Conservation (phyloP, 2,888 invertebrate species). For the Aleiodes testaceus region DNA sequence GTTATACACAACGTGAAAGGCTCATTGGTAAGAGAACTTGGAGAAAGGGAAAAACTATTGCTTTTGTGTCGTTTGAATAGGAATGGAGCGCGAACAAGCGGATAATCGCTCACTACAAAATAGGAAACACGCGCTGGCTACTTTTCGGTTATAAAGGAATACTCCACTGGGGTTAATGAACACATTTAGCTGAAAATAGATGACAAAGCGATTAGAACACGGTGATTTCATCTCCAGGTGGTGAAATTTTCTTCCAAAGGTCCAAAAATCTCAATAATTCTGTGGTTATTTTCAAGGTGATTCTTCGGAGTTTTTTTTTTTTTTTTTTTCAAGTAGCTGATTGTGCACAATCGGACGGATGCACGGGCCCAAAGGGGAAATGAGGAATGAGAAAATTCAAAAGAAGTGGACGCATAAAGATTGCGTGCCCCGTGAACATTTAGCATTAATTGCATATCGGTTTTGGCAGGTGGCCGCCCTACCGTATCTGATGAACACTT, state of each 20-base stretch:
- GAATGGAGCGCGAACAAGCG: conserved; percentile 43
- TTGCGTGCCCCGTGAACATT: conserved; percentile 66
- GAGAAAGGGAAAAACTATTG: conserved; percentile 28
- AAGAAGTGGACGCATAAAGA: conserved; percentile 53
- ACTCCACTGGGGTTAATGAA: conserved; percentile 3
- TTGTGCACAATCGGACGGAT: too few relatives aligned
- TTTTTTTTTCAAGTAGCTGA: not conserved
- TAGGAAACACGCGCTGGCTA: conserved; percentile 64
- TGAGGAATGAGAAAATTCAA: conserved; percentile 40
- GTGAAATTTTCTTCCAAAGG: conserved; percentile 50
- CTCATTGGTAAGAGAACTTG: conserved; percentile 31
- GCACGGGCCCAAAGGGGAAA: not conserved
- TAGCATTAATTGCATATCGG: conserved; percentile 68
- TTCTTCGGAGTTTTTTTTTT: not conserved
- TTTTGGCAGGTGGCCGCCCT: conserved; percentile 67
- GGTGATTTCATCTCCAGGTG: conserved; percentile 57
- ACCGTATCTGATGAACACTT: conserved; percentile 65
- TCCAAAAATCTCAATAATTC: not conserved
- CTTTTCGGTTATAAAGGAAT: conserved; percentile 51
- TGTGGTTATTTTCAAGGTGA: not conserved
- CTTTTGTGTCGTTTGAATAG: conserved; percentile 42
- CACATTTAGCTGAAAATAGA: conserved; percentile 29
- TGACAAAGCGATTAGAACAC: conserved; percentile 42
- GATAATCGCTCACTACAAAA: conserved; percentile 60
- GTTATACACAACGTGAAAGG: conserved; percentile 27